Percentiles rank a stretch among this genome's conserved stretches.
Conservation (phyloP, 2,113 vertebrate genomes). For the Prionailurus viverrinus region DNA sequence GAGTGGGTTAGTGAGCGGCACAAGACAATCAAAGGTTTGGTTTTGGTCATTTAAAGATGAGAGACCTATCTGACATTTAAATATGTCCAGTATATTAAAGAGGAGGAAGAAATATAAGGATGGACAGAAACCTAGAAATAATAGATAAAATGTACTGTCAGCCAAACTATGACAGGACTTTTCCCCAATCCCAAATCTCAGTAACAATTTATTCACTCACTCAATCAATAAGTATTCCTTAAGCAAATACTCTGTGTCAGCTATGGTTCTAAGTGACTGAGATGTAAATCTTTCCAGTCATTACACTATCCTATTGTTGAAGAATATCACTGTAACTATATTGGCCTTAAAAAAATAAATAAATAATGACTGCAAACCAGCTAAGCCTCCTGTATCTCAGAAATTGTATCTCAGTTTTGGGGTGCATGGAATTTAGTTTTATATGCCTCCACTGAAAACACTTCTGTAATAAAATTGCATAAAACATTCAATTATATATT, state of each 20-base stretch:
- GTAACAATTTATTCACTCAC: background rate
- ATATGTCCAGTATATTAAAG: background rate
- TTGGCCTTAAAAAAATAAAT: background rate
- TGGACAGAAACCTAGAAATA: background rate
- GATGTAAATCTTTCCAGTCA: background rate
- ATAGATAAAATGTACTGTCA: background rate
- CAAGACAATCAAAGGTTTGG: background rate
- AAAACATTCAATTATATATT: background rate
- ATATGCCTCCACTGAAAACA: background rate
- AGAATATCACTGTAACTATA: background rate
- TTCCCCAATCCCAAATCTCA: background rate
- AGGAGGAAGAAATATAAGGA: background rate
- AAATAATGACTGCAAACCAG: background rate
- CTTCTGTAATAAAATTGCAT: background rate
- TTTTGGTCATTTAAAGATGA: background rate
- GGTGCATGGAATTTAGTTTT: background rate
- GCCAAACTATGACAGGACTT: background rate
- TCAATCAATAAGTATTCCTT: background rate
- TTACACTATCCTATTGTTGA: background rate
- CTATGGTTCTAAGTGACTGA: background rate
- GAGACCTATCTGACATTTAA: background rate
- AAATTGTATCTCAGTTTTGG: background rate
- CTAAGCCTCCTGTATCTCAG: background rate
- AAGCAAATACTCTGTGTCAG: background rate
- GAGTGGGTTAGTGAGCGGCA: background rate